phyloP scores from a whole-genome alignment of 2,113 vertebrate species.

The Hippolais icterina region DNA sequence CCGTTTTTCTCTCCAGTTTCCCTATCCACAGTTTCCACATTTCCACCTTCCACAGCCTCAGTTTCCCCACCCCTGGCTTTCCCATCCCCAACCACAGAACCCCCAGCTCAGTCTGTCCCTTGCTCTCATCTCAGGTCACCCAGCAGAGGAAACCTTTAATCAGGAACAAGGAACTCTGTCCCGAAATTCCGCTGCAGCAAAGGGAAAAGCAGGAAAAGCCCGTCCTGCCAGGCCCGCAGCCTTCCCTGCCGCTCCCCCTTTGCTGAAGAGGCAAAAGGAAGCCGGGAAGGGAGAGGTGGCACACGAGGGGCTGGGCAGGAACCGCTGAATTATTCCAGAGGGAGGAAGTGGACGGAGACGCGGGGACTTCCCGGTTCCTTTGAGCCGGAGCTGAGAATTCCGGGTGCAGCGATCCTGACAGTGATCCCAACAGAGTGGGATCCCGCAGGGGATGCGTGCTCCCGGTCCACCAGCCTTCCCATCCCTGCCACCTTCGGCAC shows the following conservation, averaged over 20 bases:
- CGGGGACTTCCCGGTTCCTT: neutral
- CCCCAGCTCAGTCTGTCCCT: neutral
- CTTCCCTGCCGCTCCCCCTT: neutral
- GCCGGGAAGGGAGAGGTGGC: neutral
- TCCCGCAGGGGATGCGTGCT: rapidly evolving
- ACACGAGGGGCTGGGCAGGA: neutral
- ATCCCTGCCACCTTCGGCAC: rapidly evolving
- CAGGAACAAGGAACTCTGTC: neutral
- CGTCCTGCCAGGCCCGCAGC: neutral
- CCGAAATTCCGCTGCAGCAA: neutral
- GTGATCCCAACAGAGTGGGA: neutral
- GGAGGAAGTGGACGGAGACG: neutral
- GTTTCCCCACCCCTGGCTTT: neutral
- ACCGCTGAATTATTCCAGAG: neutral
- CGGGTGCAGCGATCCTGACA: neutral
- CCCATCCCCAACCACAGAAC: rapidly evolving
- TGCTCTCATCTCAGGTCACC: neutral
- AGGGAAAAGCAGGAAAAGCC: conserved; percentile 46
- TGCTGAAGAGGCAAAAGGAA: neutral
- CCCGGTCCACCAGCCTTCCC: neutral
- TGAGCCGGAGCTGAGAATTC: neutral
- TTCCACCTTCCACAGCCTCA: neutral
- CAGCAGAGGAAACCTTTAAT: conserved; percentile 48
- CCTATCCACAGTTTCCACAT: neutral
- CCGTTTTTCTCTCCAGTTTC: neutral